Conservation (phyloP, 2,888 invertebrate genomes). For the Phyto melanocephala region DNA sequence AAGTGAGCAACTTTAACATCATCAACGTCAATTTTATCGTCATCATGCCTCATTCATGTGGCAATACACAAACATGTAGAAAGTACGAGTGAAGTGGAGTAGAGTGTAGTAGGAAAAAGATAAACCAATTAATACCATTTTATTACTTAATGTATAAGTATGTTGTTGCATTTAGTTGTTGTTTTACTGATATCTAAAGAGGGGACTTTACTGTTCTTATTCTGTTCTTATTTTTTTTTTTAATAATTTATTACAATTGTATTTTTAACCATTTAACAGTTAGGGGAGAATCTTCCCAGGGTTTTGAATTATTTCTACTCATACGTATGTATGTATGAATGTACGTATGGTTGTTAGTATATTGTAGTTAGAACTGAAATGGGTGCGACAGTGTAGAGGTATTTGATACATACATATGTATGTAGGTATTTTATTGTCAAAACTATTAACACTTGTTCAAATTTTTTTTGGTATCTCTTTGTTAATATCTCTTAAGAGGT, state of each 20-base stretch:
- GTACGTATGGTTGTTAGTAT: too few relatives aligned
- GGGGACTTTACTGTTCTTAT: conserved; percentile 31
- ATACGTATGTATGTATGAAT: too few relatives aligned
- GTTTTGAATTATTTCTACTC: neutral
- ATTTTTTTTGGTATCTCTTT: neutral
- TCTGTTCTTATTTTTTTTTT: neutral
- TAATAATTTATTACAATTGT: conserved; percentile 38
- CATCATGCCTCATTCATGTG: neutral
- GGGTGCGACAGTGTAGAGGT: neutral
- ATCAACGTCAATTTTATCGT: conserved; percentile 21
- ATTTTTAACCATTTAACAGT: neutral
- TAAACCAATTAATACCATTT: conserved; percentile 61
- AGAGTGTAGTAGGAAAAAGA: neutral
- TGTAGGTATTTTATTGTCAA: neutral
- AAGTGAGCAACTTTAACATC: conserved; percentile 32
- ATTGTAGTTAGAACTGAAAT: too few relatives aligned
- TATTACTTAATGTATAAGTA: conserved; percentile 50
- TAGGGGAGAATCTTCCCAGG: conserved; percentile 46
- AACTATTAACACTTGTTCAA: conserved; percentile 38
- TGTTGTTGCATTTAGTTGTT: conserved; percentile 20
- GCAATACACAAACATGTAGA: too few relatives aligned
- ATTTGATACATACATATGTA: conserved; percentile 14
- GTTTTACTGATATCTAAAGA: neutral
- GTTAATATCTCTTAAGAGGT: conserved; percentile 18
- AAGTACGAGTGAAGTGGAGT: neutral